A percentile compares a stretch with the other conserved stretches of the same genome.
Evolutionary conservation across 2,113 vertebrate genomes (phyloP).

Genomic region (Rhea americana): DNA sequence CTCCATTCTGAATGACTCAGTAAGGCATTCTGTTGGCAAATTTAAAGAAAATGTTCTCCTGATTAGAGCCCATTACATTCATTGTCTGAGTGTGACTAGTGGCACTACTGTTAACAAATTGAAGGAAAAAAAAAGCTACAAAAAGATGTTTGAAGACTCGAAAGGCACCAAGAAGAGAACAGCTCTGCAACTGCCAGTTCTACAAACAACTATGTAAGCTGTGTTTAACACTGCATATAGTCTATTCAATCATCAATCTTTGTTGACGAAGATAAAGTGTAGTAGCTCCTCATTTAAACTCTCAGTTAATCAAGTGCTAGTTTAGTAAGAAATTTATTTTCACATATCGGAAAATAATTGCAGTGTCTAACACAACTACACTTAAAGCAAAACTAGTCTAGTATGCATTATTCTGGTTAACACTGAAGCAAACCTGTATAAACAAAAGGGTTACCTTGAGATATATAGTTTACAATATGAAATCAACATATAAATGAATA

Average conservation of each 20-base stretch:
- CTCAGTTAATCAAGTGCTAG: slow-evolving; percentile 75
- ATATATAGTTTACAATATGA: slow-evolving; percentile 85
- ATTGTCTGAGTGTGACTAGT: slow-evolving; percentile 74
- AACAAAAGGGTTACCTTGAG: slow-evolving; percentile 78
- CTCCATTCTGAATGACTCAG: slow-evolving; percentile 68
- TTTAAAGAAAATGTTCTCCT: slow-evolving; percentile 73
- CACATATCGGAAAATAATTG: slow-evolving; percentile 83
- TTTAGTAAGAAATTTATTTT: slow-evolving; percentile 89
- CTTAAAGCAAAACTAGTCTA: slow-evolving; percentile 84
- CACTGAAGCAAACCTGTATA: slow-evolving; percentile 81
- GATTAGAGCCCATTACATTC: slow-evolving; percentile 78
- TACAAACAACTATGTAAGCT: slow-evolving; percentile 66
- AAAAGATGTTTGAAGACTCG: slow-evolving; percentile 50
- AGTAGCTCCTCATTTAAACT: slow-evolving; percentile 72
- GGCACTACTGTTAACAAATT: slow-evolving; percentile 52
- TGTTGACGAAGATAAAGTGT: slow-evolving; percentile 53
- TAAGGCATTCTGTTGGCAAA: slow-evolving; percentile 83
- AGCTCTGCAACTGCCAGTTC: slow-evolving; percentile 76
- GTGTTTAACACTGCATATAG: slow-evolving; percentile 78
- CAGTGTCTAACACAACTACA: slow-evolving; percentile 87
- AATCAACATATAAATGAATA: slow-evolving; percentile 86
- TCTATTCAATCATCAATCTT: slow-evolving; percentile 60
- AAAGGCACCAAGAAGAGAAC: slow-evolving; percentile 81
- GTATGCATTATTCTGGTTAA: slow-evolving; percentile 83
- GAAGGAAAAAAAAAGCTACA: slow-evolving; percentile 51